A percentile compares a stretch with the other conserved stretches of the same genome.
These are phyloP conservation scores for Cyclophora punctaria DNA, from an alignment of 2,888 invertebrate species.

Conservation along the genomic window DNA sequence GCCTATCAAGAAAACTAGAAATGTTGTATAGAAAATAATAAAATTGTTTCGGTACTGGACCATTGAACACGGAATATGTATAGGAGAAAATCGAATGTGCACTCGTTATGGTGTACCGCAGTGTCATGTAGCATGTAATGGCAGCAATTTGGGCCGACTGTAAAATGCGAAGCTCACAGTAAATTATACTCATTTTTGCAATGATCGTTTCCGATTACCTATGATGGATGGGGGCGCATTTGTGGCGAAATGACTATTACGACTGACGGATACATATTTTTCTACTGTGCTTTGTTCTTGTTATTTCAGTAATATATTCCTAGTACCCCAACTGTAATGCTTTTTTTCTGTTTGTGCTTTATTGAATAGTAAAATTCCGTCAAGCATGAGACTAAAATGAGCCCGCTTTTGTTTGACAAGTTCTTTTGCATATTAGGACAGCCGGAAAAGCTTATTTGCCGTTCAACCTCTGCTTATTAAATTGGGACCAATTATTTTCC, in stretches of 20 bases:
- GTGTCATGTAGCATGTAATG: conserved; percentile 57
- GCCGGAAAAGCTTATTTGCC: too few relatives aligned
- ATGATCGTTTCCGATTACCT: conserved; percentile 68
- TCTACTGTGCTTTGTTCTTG: conserved; percentile 18
- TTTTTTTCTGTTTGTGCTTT: conserved; percentile 1
- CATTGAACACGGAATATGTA: conserved; percentile 29
- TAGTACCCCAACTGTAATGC: conserved; percentile 7
- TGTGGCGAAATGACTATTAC: conserved; percentile 37
- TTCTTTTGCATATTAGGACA: too few relatives aligned
- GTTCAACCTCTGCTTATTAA: not conserved
- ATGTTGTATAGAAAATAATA: conserved; percentile 14
- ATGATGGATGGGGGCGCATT: conserved; percentile 52
- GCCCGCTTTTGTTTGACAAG: too few relatives aligned
- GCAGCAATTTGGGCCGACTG: conserved; percentile 57
- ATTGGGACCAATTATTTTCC: conserved; percentile 10
- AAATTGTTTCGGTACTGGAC: conserved; percentile 13
- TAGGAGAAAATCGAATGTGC: conserved; percentile 30
- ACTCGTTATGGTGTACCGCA: conserved; percentile 48
- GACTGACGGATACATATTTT: conserved; percentile 31
- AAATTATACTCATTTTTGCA: conserved; percentile 67
- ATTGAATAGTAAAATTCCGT: too few relatives aligned
- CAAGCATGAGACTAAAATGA: too few relatives aligned
- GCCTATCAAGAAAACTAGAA: conserved; percentile 44
- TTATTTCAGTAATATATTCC: conserved; percentile 21
- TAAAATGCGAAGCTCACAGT: conserved; percentile 54